Evolutionary conservation across 2,888 invertebrate genomes (phyloP).

Genomic region (Tinea semifulvella): DNA sequence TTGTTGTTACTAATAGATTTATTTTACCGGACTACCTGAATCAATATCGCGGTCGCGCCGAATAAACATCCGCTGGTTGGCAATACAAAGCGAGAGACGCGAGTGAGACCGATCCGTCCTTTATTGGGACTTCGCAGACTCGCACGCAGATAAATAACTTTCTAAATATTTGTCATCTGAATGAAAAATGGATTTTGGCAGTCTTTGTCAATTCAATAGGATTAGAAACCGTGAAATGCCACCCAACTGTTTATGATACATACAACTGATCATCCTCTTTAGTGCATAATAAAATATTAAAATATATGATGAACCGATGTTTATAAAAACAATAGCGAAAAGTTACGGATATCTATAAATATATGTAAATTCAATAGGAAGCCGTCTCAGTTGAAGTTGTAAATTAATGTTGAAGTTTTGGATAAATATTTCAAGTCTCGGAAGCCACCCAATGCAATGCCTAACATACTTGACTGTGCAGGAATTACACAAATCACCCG

Average conservation of each 20-base stretch:
- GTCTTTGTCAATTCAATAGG: conserved; percentile 53
- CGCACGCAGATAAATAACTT: conserved; percentile 58
- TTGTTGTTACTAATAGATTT: conserved; percentile 53
- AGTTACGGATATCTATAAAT: no score
- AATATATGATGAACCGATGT: not conserved
- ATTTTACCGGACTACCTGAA: conserved; percentile 55
- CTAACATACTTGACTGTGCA: conserved; percentile 11
- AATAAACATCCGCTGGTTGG: conserved; percentile 54
- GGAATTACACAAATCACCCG: not conserved
- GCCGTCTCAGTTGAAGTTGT: no score
- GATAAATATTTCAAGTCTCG: no score
- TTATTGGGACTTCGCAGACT: conserved; percentile 48
- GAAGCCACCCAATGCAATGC: conserved; percentile 20
- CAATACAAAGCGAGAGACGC: conserved; percentile 40
- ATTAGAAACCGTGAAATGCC: conserved; percentile 58
- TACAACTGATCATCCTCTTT: not conserved
- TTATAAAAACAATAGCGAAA: no score
- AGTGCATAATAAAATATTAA: conserved; percentile 4
- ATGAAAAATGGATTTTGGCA: conserved; percentile 56
- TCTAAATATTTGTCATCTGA: conserved; percentile 63
- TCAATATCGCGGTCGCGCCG: conserved; percentile 44
- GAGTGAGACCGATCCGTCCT: conserved; percentile 34
- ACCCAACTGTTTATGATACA: conserved; percentile 43
- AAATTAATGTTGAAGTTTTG: no score
- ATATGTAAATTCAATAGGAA: no score